These are phyloP conservation scores for Labrus mixtus DNA, from an alignment of 2,113 vertebrate genomes.

Conservation along the genomic window DNA sequence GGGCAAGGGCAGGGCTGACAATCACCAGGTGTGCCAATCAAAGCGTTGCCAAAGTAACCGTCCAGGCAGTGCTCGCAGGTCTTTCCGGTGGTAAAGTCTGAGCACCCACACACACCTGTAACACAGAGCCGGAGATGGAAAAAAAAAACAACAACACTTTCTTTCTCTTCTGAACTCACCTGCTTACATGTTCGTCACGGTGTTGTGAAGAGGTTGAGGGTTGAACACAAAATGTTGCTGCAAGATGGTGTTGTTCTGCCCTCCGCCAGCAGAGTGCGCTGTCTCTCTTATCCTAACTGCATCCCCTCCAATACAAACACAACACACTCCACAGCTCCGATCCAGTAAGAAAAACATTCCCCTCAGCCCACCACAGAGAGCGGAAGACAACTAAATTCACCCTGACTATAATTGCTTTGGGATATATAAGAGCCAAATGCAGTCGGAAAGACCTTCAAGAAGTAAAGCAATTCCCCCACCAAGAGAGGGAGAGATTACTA, in stretches of 20 bases:
- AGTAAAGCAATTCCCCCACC: slow-evolving; percentile 68
- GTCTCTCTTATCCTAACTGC: slow-evolving; percentile 61
- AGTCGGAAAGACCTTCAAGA: slow-evolving; percentile 73
- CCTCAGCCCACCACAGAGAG: slow-evolving; percentile 56
- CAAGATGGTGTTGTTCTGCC: slow-evolving; percentile 9
- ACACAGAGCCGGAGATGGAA: slow-evolving; percentile 28
- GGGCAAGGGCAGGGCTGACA: slow-evolving; percentile 94
- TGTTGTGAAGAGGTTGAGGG: neutral
- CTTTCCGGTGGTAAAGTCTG: slow-evolving; percentile 88
- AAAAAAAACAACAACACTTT: neutral
- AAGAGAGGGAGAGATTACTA: slow-evolving; percentile 72
- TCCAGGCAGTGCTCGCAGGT: slow-evolving; percentile 90
- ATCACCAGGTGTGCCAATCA: slow-evolving; percentile 80
- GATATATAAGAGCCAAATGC: slow-evolving; percentile 72
- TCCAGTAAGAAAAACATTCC: slow-evolving; percentile 31
- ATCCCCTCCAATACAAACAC: neutral
- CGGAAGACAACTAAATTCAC: slow-evolving; percentile 75
- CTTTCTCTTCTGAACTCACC: slow-evolving; percentile 56
- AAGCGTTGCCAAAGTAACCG: slow-evolving; percentile 91
- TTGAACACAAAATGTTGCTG: slow-evolving; percentile 10
- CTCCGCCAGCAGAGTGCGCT: slow-evolving; percentile 79
- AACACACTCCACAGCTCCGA: slow-evolving; percentile 10
- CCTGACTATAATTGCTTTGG: slow-evolving; percentile 80
- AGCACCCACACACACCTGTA: slow-evolving; percentile 89
- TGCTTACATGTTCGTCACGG: slow-evolving; percentile 12